Evolutionary conservation across 2,113 vertebrate genomes (phyloP).

Genomic region (Labeo rohita): DNA sequence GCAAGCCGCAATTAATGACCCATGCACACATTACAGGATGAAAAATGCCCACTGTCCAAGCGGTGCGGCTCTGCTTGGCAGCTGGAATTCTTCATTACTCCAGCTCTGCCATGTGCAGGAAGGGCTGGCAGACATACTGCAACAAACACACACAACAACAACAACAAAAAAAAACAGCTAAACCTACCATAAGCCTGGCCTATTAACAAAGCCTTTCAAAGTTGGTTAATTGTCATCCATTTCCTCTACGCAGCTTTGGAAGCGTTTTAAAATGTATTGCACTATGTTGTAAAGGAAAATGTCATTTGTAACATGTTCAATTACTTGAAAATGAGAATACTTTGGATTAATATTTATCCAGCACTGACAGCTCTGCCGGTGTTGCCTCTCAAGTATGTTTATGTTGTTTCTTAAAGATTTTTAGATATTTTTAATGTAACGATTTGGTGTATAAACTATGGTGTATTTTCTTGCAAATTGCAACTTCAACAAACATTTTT

Average conservation of each 20-base stretch:
- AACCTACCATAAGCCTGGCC: background rate
- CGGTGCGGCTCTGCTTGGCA: conserved; percentile 76
- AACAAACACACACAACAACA: background rate
- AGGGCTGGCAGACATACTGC: conserved; percentile 29
- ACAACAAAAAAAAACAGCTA: background rate
- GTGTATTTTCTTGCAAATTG: background rate
- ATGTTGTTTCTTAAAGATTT: background rate
- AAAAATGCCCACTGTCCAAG: conserved; percentile 85
- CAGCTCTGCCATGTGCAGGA: conserved; percentile 52
- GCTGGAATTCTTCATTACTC: conserved; percentile 86
- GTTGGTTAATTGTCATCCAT: background rate
- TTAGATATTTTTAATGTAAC: background rate
- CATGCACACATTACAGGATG: conserved; percentile 86
- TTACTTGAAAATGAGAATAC: background rate
- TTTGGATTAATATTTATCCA: background rate
- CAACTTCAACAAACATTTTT: too few relatives aligned
- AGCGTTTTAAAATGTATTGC: background rate
- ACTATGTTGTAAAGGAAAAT: background rate
- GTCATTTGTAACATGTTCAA: background rate
- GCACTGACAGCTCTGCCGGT: background rate
- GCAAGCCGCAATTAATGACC: conserved; percentile 91
- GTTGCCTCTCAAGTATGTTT: background rate
- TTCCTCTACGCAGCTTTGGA: background rate
- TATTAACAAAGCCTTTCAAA: background rate
- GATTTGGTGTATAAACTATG: too few relatives aligned